A percentile compares a stretch with the other conserved stretches of the same genome.
These are phyloP conservation scores for Pristionchus exspectatus DNA, from an alignment of 2,888 invertebrate species.

Conservation along the genomic window DNA sequence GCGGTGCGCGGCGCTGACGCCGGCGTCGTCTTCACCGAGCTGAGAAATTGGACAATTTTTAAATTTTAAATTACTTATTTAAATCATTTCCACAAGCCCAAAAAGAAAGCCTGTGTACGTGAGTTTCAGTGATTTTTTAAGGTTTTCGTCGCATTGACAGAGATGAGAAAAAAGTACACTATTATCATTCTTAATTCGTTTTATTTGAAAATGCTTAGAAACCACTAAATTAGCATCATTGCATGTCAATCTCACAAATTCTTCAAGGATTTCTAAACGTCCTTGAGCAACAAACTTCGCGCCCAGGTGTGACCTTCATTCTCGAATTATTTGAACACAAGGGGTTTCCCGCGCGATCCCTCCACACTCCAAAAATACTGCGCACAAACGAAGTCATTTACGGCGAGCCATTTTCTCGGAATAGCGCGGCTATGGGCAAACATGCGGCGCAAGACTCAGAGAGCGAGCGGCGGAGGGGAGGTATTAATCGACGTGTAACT, in stretches of 20 bases:
- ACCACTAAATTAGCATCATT: too few relatives aligned
- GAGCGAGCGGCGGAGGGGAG: neutral
- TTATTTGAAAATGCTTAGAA: too few relatives aligned
- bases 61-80: too few relatives aligned
- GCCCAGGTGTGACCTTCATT: neutral
- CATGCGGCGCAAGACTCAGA: neutral
- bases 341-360: neutral
- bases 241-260: too few relatives aligned
- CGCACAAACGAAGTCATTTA: neutral
- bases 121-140: too few relatives aligned
- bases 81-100: too few relatives aligned
- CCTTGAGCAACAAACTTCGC: neutral
- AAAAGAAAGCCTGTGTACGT: too few relatives aligned
- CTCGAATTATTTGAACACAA: neutral
- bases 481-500: neutral
- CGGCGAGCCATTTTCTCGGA: slow-evolving; percentile 9
- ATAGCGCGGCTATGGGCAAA: neutral
- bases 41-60: neutral
- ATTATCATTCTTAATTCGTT: too few relatives aligned
- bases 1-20: neutral
- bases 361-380: neutral
- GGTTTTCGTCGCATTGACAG: too few relatives aligned
- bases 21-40: neutral
- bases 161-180: too few relatives aligned
- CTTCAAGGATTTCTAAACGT: neutral